Evolutionary conservation across 2,113 vertebrate genomes (phyloP), one percentile per base, ranked within the genome.

Genomic region (Vicugna pacos): DNA sequence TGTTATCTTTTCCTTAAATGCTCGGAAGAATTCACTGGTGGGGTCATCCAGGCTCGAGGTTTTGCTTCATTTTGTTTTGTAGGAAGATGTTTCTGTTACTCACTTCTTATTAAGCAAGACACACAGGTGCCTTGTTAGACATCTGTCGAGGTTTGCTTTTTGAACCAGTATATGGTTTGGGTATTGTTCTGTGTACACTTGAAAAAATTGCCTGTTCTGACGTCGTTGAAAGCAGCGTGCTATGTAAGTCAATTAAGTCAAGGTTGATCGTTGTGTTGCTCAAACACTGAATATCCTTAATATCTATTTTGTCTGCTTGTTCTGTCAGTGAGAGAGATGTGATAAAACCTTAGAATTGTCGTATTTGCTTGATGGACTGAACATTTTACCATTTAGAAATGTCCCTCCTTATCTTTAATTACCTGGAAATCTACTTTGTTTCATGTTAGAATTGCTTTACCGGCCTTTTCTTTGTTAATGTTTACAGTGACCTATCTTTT

Each of bases 1-100:
- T 46, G 24, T 48, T 73, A n/a, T 58, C 30, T 83, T 50, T 54
- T 84, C 48, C 77, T 79, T 70, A 65, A 58, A 48, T 56, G 11
- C 38, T 70, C 58, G 38, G 38, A 82, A 62, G 30, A 83, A 82
- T 64, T 83, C 77, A 60, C 26, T 60, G 81, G 16, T 30, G 26
- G 65, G 62, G n/a, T 6, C n/a, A 81, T 26, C 76, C 38, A 72
- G 30, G 17, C 93, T 88, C 48, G 12, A 89, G 38, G 30, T 65
- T 93, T 72, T 93, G 50, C 24, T 89, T 73, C 48, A 38, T 54
- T 96, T 77, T 48, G 46, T 64, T 84, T 85, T 80, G 50, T 38
- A 73, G 46, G 60, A 76, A 79, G 32, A 20, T 56, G 75, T 89
- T 69, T 35, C 30, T 46, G 15, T 50, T 67, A 35, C 81, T 89